These are phyloP conservation scores for Drosophila subquinaria DNA, from an alignment of 2,888 invertebrate species.

Conservation along the genomic window DNA sequence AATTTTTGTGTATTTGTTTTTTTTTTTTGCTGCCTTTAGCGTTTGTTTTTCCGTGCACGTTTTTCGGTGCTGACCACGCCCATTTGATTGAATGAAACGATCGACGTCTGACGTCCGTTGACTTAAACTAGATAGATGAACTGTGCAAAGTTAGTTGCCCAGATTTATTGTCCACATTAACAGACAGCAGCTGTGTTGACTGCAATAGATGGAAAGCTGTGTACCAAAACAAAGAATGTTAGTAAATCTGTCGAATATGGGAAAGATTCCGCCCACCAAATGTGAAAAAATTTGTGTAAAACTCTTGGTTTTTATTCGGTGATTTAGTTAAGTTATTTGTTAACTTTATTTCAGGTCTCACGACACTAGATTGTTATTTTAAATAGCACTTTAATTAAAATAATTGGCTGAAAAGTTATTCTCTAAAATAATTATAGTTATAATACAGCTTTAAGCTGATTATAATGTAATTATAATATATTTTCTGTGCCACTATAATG, in stretches of 20 bases:
- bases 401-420: no score
- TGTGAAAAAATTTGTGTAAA: neutral
- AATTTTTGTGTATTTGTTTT: slow-evolving; percentile 14
- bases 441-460: slow-evolving; percentile 7
- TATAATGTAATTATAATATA: neutral
- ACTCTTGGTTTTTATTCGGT: neutral
- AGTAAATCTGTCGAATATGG: slow-evolving; percentile 5
- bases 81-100: slow-evolving; percentile 27
- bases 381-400: no score
- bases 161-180: slow-evolving; percentile 14
- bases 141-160: slow-evolving; percentile 6
- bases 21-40: neutral
- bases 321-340: no score
- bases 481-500: slow-evolving; percentile 1
- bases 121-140: slow-evolving; percentile 15
- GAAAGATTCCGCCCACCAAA: neutral
- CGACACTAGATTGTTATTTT: no score
- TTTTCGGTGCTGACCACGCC: slow-evolving; percentile 32
- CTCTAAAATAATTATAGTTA: neutral
- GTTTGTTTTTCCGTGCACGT: slow-evolving; percentile 2
- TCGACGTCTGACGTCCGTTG: slow-evolving; percentile 4
- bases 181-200: slow-evolving; percentile 1
- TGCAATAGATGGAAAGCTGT: neutral
- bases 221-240: neutral
- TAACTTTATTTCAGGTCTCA: no score